Percentiles rank a stretch among this genome's conserved stretches.
Evolutionary conservation across 2,888 invertebrate genomes (phyloP).

Genomic region (Nasonia oneida): DNA sequence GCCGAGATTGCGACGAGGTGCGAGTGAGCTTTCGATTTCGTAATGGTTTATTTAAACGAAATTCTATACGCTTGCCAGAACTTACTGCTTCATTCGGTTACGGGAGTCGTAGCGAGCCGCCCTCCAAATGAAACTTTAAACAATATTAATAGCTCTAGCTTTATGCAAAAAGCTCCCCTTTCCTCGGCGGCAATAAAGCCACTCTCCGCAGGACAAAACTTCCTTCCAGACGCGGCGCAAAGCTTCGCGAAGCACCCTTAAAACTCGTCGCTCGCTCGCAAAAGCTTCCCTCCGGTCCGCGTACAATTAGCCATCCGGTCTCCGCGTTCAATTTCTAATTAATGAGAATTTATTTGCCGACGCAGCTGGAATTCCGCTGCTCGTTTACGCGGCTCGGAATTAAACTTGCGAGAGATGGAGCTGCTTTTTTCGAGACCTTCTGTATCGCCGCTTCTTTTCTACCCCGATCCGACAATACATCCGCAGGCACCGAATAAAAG

Average conservation of each 20-base stretch:
- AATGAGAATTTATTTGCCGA: conserved; percentile 54
- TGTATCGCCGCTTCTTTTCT: background rate
- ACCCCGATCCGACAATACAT: background rate
- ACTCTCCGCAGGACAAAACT: background rate
- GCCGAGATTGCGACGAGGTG: no score
- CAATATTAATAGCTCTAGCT: background rate
- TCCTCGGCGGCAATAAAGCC: conserved; percentile 23
- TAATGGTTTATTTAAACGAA: background rate
- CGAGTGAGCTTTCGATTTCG: no score
- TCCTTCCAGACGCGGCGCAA: background rate
- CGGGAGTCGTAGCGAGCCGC: background rate
- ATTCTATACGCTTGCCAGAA: background rate
- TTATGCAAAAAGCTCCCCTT: background rate
- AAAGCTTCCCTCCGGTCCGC: background rate
- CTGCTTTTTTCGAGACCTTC: background rate
- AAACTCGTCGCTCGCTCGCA: background rate
- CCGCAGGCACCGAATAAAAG: background rate
- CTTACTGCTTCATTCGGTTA: background rate
- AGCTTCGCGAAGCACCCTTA: conserved; percentile 35
- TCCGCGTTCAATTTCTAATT: conserved; percentile 46
- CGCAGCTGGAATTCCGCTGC: conserved; percentile 8
- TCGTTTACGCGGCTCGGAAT: background rate
- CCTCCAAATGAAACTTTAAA: background rate
- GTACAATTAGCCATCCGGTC: conserved; percentile 40
- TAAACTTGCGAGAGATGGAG: background rate